phyloP scores from a whole-genome alignment of 2,797 vertebrate genomes.

The Gymnothorax reevesii region DNA sequence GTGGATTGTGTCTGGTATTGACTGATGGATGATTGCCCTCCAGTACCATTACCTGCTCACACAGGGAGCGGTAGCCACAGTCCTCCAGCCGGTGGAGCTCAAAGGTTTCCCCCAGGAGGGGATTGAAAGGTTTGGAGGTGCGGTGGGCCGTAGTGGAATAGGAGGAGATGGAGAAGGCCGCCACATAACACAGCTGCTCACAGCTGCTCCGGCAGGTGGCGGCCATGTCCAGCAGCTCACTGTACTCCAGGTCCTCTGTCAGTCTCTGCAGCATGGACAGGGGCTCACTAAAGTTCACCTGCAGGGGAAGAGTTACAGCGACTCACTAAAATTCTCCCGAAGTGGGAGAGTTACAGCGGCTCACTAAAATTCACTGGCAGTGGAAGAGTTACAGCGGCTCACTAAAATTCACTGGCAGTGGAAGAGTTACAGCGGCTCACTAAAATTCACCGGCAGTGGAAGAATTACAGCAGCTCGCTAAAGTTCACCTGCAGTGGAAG shows the following conservation, averaged over 20 bases:
- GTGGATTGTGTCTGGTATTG: too few relatives aligned
- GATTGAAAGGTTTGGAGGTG: conserved; percentile 98
- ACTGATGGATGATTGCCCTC: too few relatives aligned
- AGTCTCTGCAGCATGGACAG: conserved; percentile 93
- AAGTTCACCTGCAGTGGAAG: conserved; percentile 76
- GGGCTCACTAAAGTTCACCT: conserved; percentile 80
- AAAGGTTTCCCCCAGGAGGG: conserved; percentile 92
- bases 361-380: too few relatives aligned
- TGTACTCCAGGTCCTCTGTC: conserved; percentile 94
- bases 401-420: conserved; percentile 90
- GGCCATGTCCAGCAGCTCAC: conserved; percentile 91
- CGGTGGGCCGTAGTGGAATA: conserved; percentile 95
- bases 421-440: background rate
- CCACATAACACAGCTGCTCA: conserved; percentile 98
- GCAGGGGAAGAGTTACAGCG: conserved; percentile 8
- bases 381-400: conserved; percentile 66
- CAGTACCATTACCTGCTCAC: conserved; percentile 83
- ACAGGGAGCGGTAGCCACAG: conserved; percentile 91
- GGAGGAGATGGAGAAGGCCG: conserved; percentile 93
- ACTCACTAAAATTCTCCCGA: conserved; percentile 98
- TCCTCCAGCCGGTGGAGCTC: conserved; percentile 93
- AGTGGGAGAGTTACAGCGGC: too few relatives aligned
- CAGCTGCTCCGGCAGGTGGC: conserved; percentile 83
- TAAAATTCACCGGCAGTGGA: background rate
- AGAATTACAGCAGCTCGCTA: conserved; percentile 75